Conservation (phyloP, 2,797 vertebrate species). For the Mormyrops boulengeri region DNA sequence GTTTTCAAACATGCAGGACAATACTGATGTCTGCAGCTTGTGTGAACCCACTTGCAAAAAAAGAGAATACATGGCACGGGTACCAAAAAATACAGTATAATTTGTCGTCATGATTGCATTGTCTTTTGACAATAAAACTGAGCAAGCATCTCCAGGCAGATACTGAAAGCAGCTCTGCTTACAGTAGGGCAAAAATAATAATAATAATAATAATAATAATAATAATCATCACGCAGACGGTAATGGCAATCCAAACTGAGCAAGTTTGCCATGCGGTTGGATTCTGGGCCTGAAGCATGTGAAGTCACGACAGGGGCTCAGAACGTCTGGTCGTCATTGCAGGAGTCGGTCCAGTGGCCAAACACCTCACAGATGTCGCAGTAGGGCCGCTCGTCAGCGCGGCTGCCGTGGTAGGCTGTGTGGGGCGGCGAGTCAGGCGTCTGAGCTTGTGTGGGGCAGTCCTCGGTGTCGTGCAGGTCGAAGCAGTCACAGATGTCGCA, state of each 20-base stretch:
- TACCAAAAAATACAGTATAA: neutral
- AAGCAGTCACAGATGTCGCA: constrained; percentile 98
- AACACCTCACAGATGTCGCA: constrained; percentile 94
- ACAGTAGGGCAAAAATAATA: neutral
- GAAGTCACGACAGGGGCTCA: constrained; percentile 47
- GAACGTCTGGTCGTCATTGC: constrained; percentile 95
- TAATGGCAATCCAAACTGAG: neutral
- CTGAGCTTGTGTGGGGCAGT: constrained; percentile 91
- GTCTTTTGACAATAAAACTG: neutral
- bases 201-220: neutral
- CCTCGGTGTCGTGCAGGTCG: constrained; percentile 91
- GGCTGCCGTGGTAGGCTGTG: constrained; percentile 81
- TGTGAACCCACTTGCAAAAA: neutral
- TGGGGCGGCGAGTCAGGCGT: constrained; percentile 80
- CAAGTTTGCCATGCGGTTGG: neutral
- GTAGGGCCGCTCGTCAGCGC: constrained; percentile 81
- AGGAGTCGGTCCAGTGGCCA: constrained; percentile 85
- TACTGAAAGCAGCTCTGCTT: neutral
- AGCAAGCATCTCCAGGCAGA: neutral
- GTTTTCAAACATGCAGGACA: neutral
- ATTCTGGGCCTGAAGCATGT: neutral
- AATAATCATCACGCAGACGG: neutral
- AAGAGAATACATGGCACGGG: neutral
- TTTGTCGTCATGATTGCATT: neutral
- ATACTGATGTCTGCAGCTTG: neutral